A percentile compares a stretch with the other conserved stretches of the same genome.
Evolutionary conservation across 2,888 invertebrate genomes (phyloP).

Genomic region (Pseudococcus viburni): DNA sequence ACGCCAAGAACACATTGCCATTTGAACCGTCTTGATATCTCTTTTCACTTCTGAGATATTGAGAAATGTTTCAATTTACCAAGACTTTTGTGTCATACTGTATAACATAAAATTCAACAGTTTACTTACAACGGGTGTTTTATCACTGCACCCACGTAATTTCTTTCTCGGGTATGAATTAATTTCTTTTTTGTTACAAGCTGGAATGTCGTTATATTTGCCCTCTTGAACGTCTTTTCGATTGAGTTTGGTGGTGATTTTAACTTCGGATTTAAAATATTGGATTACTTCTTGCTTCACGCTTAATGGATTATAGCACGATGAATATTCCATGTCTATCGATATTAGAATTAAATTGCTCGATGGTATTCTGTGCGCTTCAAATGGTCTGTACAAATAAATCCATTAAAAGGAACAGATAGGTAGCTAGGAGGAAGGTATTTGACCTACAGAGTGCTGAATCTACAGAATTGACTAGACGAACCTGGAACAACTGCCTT

Average conservation of each 20-base stretch:
- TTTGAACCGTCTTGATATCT: too few relatives aligned
- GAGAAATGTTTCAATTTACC: too few relatives aligned
- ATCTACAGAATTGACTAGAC: too few relatives aligned
- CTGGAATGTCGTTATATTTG: conserved; percentile 20
- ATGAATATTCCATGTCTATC: conserved; percentile 73
- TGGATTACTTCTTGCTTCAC: conserved; percentile 5
- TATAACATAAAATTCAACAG: too few relatives aligned
- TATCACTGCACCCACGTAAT: conserved; percentile 55
- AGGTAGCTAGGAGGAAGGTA: too few relatives aligned
- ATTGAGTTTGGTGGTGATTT: neutral
- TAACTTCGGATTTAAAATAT: neutral
- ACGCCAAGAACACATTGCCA: too few relatives aligned
- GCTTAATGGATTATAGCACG: conserved; percentile 25
- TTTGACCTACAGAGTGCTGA: too few relatives aligned
- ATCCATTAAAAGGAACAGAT: neutral
- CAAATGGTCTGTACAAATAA: conserved; percentile 75
- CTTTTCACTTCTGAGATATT: too few relatives aligned
- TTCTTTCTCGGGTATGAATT: conserved; percentile 59
- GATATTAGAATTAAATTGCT: conserved; percentile 86
- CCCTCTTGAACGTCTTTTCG: neutral
- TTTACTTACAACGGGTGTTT: neutral
- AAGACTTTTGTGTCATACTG: too few relatives aligned
- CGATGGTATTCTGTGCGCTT: conserved; percentile 81
- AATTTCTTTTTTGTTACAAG: conserved; percentile 61
- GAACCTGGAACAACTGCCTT: conserved; percentile 68